These are phyloP conservation scores for Latrodectus hesperus DNA, from an alignment of 2,888 invertebrate genomes.

Conservation along the genomic window DNA sequence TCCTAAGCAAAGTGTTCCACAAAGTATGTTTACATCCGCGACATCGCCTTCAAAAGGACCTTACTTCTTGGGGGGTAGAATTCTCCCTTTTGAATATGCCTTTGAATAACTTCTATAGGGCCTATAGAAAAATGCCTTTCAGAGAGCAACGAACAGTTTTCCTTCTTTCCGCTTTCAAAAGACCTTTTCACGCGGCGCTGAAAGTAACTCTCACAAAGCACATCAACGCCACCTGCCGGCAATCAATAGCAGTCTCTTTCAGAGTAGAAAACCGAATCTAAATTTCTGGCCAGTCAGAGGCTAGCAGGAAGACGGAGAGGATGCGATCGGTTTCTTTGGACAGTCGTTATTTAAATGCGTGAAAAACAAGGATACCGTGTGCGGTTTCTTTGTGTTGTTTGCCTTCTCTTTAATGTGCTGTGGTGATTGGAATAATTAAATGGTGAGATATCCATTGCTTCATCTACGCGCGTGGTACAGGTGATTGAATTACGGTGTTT, in stretches of 20 bases:
- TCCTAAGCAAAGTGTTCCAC: not conserved
- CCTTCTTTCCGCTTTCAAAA: not conserved
- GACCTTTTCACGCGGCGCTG: not conserved
- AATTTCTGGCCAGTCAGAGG: constrained; percentile 21
- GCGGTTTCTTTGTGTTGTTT: too few species aligned
- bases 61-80: not conserved
- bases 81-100: not conserved
- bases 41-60: not conserved
- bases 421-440: too few species aligned
- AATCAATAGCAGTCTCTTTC: constrained; percentile 48
- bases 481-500: too few species aligned
- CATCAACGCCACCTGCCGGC: constrained; percentile 57
- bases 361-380: too few species aligned
- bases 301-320: not conserved
- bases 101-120: not conserved
- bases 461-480: too few species aligned
- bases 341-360: not conserved
- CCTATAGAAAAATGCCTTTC: not conserved
- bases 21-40: not conserved
- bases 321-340: not conserved
- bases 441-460: too few species aligned
- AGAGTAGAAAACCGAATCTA: not conserved
- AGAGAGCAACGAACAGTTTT: not conserved
- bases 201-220: not conserved
- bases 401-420: too few species aligned